phyloP scores from a whole-genome alignment of 2,888 invertebrate genomes.

The Cecidostiba fungosa region DNA sequence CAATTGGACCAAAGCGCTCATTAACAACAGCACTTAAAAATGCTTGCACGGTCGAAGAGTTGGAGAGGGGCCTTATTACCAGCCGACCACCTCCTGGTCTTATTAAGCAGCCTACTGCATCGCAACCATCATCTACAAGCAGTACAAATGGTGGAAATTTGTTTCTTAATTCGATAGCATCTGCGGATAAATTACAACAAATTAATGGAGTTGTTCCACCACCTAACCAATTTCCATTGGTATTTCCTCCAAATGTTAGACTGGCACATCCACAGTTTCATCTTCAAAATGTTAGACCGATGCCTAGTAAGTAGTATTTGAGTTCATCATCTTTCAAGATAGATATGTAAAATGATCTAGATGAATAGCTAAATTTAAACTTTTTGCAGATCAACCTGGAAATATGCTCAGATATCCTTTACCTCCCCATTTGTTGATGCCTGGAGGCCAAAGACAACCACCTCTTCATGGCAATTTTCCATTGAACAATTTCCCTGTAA shows the following conservation, averaged over 20 bases:
- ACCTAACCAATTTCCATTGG: conserved; percentile 72
- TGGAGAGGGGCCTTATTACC: conserved; percentile 86
- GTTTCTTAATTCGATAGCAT: conserved; percentile 61
- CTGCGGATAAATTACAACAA: conserved; percentile 58
- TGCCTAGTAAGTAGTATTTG: conserved; percentile 71
- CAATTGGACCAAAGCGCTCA: conserved; percentile 68
- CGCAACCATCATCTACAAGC: conserved; percentile 31
- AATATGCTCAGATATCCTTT: conserved; percentile 76
- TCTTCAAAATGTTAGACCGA: conserved; percentile 73
- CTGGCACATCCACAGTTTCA: conserved; percentile 77
- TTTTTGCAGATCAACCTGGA: conserved; percentile 67
- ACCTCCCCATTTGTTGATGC: conserved; percentile 75
- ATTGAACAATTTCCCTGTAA: conserved; percentile 74
- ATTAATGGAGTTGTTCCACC: conserved; percentile 71
- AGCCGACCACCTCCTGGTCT: conserved; percentile 75
- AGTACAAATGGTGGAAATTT: conserved; percentile 51
- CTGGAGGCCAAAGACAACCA: conserved; percentile 73
- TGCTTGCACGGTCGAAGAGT: conserved; percentile 87
- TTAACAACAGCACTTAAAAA: conserved; percentile 81
- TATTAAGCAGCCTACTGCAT: conserved; percentile 48
- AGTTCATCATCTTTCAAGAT: neutral
- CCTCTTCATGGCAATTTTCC: conserved; percentile 74
- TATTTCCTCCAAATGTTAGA: conserved; percentile 80
- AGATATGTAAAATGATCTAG: neutral
- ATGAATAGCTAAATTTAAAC: neutral